These are phyloP conservation scores for Myocastor coypus DNA, from an alignment of 2,113 vertebrate genomes.

Conservation along the genomic window DNA sequence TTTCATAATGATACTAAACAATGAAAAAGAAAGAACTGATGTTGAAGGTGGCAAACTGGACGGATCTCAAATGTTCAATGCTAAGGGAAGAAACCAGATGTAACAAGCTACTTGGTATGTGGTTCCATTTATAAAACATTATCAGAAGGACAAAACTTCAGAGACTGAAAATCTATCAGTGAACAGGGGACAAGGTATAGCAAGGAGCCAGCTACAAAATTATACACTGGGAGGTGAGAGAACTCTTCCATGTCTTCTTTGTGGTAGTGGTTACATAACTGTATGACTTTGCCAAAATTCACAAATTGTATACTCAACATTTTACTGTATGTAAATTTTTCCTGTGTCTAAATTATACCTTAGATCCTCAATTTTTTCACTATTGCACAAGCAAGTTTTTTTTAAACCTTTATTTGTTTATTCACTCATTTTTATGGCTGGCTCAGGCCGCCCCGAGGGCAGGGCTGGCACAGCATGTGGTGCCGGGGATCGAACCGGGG, in stretches of 20 bases:
- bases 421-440: no score
- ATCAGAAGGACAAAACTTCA: constrained; percentile 41
- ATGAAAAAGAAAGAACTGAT: constrained; percentile 50
- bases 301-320: not conserved
- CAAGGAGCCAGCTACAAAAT: not conserved
- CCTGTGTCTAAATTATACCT: not conserved
- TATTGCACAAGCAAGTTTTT: no score
- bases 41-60: not conserved
- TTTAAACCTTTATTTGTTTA: no score
- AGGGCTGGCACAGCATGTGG: no score
- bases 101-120: not conserved
- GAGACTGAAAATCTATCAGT: not conserved
- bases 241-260: not conserved
- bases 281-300: not conserved
- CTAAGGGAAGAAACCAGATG: constrained; percentile 41
- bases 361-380: not conserved
- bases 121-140: constrained; percentile 39
- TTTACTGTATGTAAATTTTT: not conserved
- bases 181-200: not conserved
- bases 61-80: not conserved
- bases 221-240: not conserved
- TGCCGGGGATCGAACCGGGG: no score
- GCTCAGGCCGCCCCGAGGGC: no score
- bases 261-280: not conserved
- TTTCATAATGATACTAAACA: not conserved